Conservation (phyloP, 1,140 invertebrate species). For the Coenobita brevimanus region DNA sequence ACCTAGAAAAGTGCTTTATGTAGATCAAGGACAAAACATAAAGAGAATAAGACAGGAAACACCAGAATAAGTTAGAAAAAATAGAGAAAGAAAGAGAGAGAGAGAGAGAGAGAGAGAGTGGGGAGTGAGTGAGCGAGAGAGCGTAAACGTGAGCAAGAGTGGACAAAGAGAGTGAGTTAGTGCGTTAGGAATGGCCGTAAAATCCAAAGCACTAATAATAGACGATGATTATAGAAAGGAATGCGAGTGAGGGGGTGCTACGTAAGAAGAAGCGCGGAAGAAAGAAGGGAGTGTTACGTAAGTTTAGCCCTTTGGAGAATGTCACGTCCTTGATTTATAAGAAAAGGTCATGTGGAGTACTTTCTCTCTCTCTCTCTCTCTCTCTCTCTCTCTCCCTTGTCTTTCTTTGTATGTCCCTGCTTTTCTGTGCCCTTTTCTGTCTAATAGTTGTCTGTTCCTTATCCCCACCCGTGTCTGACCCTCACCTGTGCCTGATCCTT, state of each 20-base stretch:
- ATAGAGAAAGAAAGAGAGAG: not conserved
- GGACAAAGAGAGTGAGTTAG: not conserved
- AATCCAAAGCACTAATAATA: too few species aligned
- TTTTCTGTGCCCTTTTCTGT: not conserved
- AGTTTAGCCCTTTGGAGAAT: too few species aligned
- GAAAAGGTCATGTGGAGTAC: not conserved
- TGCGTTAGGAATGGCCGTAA: too few species aligned
- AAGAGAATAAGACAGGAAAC: too few species aligned
- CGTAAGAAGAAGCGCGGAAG: too few species aligned
- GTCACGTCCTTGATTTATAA: too few species aligned
- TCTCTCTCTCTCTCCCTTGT: conserved; percentile 9
- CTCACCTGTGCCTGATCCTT: not conserved
- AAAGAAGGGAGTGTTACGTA: too few species aligned
- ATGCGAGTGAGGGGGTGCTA: too few species aligned
- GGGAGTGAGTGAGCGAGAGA: not conserved
- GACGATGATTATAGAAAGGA: too few species aligned
- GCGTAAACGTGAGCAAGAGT: not conserved
- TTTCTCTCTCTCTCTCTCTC: not conserved
- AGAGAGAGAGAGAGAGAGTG: not conserved
- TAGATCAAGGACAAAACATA: too few species aligned
- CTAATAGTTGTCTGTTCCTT: not conserved
- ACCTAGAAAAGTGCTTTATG: too few species aligned
- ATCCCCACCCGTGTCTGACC: not conserved
- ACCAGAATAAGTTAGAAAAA: not conserved
- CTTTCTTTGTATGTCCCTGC: not conserved